Evolutionary conservation across 2,888 invertebrate species (phyloP), one percentile per base, ranked within the genome.

Genomic region (Cryptocephalus primarius): DNA sequence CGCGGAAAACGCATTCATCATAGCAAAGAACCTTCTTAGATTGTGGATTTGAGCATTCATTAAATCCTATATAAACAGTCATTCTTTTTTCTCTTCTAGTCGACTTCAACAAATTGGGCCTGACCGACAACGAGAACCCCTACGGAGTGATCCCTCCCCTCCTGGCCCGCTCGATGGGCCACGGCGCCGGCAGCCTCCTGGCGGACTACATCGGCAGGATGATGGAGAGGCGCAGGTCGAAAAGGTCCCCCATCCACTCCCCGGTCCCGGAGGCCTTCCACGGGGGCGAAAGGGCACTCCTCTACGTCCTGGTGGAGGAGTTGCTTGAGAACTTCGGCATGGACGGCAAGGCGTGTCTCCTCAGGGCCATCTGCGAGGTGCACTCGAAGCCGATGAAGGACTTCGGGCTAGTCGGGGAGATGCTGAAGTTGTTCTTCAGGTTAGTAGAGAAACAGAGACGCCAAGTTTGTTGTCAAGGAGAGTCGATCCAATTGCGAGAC

Each of bases 51-150:
- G 22, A 2, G 22, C 22, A 4, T 22, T 22, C n/a, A n/a, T n/a
- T 22, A 36, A 36, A 36, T 11, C 36, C 4, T 6, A 11, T 4
- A 14, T 4, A 40, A n/a, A 10, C 2, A 33, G 9, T 8, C 10
- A 13, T 48, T 47, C 51, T 52, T 66, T n/a, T n/a, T n/a, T n/a
- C n/a, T n/a, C 11, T 51, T 70, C 34, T 73, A 89, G 89, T 89
- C 67, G 87, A 88, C 63, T 88, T 89, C 65, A 87, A 88, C 68
- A 85, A 86, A 66, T 70, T 89, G 54, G 89, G 89, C 10, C 67
- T 89, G 57, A 89, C 89, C n/a, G 89, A 89, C 64, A 88, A 89
- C 64, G 86, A 88, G 64, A 89, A 89, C 70, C 89, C 89, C 0
- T 83, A 86, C 61, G 89, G 89, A 11, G 83, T 82, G 40, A 68